Conservation (phyloP, 2,797 vertebrate genomes). For the Odontamblyopus rebecca region DNA sequence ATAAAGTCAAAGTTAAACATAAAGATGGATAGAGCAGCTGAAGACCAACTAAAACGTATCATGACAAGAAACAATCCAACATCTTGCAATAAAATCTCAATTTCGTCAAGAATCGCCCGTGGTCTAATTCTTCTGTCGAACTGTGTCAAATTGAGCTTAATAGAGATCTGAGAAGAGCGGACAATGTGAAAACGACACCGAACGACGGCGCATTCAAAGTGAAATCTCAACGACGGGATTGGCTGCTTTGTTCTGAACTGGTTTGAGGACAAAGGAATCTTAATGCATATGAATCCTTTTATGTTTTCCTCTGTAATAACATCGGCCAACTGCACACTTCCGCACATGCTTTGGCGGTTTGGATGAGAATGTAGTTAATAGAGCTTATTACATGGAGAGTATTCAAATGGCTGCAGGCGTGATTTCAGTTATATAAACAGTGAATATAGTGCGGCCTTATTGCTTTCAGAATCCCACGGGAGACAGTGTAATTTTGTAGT, state of each 20-base stretch:
- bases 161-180: constrained; percentile 40
- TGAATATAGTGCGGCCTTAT: background rate
- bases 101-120: background rate
- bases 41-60: background rate
- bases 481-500: background rate
- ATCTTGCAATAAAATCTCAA: background rate
- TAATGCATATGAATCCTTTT: constrained; percentile 22
- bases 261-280: constrained; percentile 6
- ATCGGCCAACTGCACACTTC: constrained; percentile 6
- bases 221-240: constrained; percentile 51
- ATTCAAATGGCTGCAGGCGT: constrained; percentile 1
- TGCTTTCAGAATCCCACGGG: background rate
- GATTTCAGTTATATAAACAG: constrained; percentile 9
- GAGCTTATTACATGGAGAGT: constrained; percentile 9
- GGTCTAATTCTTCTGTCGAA: constrained; percentile 37
- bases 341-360: constrained; percentile 20
- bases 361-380: background rate
- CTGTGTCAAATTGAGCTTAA: constrained; percentile 57
- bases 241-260: constrained; percentile 21
- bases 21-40: too few species aligned
- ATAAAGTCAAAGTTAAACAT: too few species aligned
- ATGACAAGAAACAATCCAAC: background rate
- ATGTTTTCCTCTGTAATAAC: constrained; percentile 26
- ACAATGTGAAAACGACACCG: constrained; percentile 33
- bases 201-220: constrained; percentile 31